A percentile compares a stretch with the other conserved stretches of the same genome.
Evolutionary conservation across 2,113 vertebrate species (phyloP).

Genomic region (Fregata magnificens): DNA sequence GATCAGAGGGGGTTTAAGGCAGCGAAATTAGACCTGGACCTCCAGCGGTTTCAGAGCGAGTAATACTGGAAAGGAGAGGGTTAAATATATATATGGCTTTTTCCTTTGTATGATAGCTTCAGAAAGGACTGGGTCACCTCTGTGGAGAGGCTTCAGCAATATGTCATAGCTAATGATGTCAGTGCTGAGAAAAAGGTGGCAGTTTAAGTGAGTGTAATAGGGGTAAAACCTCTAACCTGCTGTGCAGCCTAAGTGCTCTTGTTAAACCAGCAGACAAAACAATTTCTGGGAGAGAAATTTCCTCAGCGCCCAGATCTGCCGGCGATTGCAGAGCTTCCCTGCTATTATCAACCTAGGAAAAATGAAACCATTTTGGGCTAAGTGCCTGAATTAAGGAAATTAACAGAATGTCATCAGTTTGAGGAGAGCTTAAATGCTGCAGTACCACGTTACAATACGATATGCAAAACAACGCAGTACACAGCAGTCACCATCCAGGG

Average conservation of each 20-base stretch:
- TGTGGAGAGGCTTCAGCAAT: conserved; percentile 11
- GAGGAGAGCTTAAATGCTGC: background rate
- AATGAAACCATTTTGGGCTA: background rate
- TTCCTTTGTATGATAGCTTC: background rate
- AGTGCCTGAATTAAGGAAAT: background rate
- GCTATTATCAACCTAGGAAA: background rate
- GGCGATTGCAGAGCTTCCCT: background rate
- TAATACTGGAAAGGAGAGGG: background rate
- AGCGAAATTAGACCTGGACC: background rate
- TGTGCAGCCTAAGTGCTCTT: background rate
- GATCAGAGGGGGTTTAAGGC: background rate
- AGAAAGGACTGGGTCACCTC: conserved; percentile 26
- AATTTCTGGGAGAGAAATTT: background rate
- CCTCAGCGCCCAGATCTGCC: background rate
- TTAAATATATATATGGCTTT: background rate
- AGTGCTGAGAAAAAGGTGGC: conserved; percentile 32
- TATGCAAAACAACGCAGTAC: fast-evolving
- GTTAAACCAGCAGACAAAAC: background rate
- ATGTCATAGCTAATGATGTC: conserved; percentile 38
- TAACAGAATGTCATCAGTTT: background rate
- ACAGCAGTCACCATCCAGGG: background rate
- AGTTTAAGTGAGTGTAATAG: conserved; percentile 18
- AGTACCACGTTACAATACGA: fast-evolving
- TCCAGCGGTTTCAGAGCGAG: background rate
- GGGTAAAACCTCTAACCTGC: conserved; percentile 40